phyloP scores from a whole-genome alignment of 2,888 invertebrate species.

The Lasius platythorax region DNA sequence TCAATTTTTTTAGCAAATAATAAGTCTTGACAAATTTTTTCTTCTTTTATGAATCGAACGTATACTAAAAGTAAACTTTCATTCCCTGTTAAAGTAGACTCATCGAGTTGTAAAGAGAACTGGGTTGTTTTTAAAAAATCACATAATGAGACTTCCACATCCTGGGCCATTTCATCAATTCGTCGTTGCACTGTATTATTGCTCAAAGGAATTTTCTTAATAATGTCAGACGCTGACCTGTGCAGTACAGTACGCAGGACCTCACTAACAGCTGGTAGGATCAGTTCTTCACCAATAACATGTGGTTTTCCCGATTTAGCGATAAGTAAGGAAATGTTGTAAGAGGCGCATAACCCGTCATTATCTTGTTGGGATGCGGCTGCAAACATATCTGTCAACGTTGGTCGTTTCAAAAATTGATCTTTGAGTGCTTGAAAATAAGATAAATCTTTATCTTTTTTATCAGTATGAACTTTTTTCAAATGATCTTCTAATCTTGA shows the following conservation, averaged over 20 bases:
- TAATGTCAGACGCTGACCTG: constrained; percentile 72
- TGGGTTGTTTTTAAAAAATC: constrained; percentile 77
- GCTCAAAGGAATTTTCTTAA: constrained; percentile 80
- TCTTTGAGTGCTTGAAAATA: constrained; percentile 13
- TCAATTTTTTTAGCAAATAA: constrained; percentile 51
- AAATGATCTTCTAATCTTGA: constrained; percentile 33
- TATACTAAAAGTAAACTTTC: constrained; percentile 80
- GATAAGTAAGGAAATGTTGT: constrained; percentile 41
- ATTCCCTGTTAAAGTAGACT: constrained; percentile 80
- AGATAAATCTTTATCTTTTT: neutral
- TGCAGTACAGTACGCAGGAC: constrained; percentile 77
- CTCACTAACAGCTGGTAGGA: constrained; percentile 62
- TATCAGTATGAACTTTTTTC: neutral
- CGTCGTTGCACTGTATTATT: constrained; percentile 79
- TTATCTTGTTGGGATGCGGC: constrained; percentile 5
- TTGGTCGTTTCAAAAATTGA: neutral
- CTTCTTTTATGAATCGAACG: constrained; percentile 78
- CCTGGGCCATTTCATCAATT: constrained; percentile 80
- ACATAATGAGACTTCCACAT: constrained; percentile 79
- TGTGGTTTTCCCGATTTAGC: constrained; percentile 41
- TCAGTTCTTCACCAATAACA: constrained; percentile 40
- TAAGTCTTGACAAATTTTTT: constrained; percentile 52
- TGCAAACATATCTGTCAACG: neutral
- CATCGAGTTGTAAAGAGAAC: constrained; percentile 83
- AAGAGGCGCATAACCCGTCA: constrained; percentile 23